A percentile compares a stretch with the other conserved stretches of the same genome.
Conservation (phyloP, 2,797 vertebrate genomes). For the Tinamus major region DNA sequence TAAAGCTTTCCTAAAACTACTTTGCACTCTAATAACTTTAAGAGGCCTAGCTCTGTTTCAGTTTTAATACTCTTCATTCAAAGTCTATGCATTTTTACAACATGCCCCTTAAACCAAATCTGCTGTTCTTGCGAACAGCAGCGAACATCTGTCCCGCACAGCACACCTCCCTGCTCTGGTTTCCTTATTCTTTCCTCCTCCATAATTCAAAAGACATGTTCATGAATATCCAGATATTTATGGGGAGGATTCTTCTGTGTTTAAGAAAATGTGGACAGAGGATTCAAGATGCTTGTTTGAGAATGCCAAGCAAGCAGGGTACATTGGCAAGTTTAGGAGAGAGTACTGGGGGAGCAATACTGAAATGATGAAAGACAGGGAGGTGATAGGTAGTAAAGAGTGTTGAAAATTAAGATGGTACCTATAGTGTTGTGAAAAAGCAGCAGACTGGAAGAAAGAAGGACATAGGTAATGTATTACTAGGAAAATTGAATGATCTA, state of each 20-base stretch:
- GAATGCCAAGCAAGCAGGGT: not conserved
- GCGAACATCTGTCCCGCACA: not conserved
- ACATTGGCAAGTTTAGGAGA: not conserved
- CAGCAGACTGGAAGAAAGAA: not conserved
- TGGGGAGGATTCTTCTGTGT: not conserved
- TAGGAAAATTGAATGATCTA: not conserved
- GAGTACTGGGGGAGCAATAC: not conserved
- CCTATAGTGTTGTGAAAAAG: not conserved
- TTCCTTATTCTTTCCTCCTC: not conserved
- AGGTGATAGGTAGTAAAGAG: not conserved
- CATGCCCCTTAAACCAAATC: not conserved
- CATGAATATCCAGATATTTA: not conserved
- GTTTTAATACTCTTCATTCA: not conserved
- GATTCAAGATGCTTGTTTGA: not conserved
- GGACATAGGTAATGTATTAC: not conserved
- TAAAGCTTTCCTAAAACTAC: slow-evolving; percentile 14
- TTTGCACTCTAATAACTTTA: not conserved
- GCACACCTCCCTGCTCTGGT: not conserved
- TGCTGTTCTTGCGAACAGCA: not conserved
- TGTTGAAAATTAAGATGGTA: not conserved
- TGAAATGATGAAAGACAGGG: not conserved
- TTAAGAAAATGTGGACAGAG: not conserved
- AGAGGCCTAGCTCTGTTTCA: not conserved
- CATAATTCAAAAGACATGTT: not conserved
- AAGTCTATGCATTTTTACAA: not conserved